These are phyloP conservation scores for Eunapius fragilis DNA, from an alignment of 37 sponge, comb jelly and placozoan genomes.

Conservation along the genomic window DNA sequence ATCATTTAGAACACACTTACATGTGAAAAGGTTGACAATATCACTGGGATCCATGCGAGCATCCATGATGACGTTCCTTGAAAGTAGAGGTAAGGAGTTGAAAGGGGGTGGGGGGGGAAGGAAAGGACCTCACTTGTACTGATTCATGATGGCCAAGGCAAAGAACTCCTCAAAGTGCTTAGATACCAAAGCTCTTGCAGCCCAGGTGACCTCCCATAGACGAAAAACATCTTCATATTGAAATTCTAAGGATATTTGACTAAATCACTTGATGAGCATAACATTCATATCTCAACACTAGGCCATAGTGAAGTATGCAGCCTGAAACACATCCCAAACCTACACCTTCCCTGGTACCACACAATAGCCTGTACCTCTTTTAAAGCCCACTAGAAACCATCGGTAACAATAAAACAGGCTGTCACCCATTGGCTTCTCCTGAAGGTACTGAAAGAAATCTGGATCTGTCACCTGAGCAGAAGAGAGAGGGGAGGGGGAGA, in stretches of 20 bases:
- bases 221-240: constrained; percentile 79
- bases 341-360: too few relatives aligned
- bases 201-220: constrained; percentile 91
- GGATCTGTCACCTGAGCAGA: constrained; percentile 78
- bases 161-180: constrained; percentile 85
- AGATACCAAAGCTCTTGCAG: constrained; percentile 54
- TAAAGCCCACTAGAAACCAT: constrained; percentile 94
- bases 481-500: background rate
- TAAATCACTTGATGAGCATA: background rate
- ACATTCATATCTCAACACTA: too few relatives aligned
- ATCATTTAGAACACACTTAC: background rate
- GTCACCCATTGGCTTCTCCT: constrained; percentile 76
- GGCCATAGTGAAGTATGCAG: too few relatives aligned
- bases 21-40: constrained; percentile 87
- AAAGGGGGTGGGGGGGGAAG: background rate
- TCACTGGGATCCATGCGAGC: constrained; percentile 89
- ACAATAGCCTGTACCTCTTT: constrained; percentile 68
- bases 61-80: constrained; percentile 85
- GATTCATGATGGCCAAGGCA: constrained; percentile 83
- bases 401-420: constrained; percentile 89
- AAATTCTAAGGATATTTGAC: constrained; percentile 56
- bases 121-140: constrained; percentile 77
- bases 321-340: too few relatives aligned
- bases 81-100: background rate
- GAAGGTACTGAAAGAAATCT: constrained; percentile 86